A percentile compares a stretch with the other conserved stretches of the same genome.
Evolutionary conservation across 2,888 invertebrate genomes (phyloP).

Genomic region (Elegia similella): DNA sequence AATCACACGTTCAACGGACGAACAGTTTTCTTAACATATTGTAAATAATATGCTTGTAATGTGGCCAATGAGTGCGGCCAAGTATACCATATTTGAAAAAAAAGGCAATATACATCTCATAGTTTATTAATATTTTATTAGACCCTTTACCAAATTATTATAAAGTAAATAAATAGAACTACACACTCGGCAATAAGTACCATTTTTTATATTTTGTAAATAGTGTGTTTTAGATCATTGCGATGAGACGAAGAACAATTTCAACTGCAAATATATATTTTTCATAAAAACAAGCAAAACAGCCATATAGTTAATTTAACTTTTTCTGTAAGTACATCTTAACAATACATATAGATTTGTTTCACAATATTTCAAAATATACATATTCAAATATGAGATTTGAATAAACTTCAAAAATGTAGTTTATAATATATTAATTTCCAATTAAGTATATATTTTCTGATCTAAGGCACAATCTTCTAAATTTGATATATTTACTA

Average conservation of each 20-base stretch:
- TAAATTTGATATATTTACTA: conserved; percentile 68
- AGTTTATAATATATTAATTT: conserved; percentile 24
- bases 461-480: conserved; percentile 78
- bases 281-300: conserved; percentile 72
- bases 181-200: conserved; percentile 77
- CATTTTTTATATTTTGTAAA: conserved; percentile 55
- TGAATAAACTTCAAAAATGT: conserved; percentile 48
- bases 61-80: too few species aligned
- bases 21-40: too few species aligned
- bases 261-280: conserved; percentile 71
- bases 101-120: conserved; percentile 58
- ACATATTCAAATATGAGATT: conserved; percentile 55
- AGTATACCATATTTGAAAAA: conserved; percentile 27
- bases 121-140: conserved; percentile 80
- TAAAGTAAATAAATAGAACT: conserved; percentile 80
- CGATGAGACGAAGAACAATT: conserved; percentile 54
- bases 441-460: conserved; percentile 40
- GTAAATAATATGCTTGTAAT: too few species aligned
- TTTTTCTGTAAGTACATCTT: conserved; percentile 46
- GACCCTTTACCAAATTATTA: conserved; percentile 82
- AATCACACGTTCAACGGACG: too few species aligned
- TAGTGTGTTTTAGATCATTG: conserved; percentile 54
- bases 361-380: conserved; percentile 55
- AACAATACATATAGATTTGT: conserved; percentile 18
- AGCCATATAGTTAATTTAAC: conserved; percentile 65